Percentiles rank a stretch among this genome's conserved stretches.
Evolutionary conservation across 2,888 invertebrate species (phyloP).

Genomic region (Rutpela maculata): DNA sequence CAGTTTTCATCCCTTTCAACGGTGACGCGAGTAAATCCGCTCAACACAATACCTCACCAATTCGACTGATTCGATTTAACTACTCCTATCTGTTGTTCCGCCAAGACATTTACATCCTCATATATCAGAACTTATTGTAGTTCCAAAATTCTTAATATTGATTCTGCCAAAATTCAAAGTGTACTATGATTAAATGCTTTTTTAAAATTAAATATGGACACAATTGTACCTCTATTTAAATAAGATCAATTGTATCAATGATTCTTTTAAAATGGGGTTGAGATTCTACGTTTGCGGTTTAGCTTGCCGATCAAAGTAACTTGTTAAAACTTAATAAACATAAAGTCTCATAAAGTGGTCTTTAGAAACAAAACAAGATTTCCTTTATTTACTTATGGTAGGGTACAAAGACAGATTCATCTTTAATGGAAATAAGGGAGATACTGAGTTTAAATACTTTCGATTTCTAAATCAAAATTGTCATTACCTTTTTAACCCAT

Average conservation of each 20-base stretch:
- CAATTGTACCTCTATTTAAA: neutral
- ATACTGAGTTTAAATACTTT: neutral
- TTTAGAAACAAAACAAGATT: neutral
- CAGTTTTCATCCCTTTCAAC: no score
- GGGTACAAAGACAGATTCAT: neutral
- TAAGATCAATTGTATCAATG: neutral
- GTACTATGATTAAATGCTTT: neutral
- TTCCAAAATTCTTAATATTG: neutral
- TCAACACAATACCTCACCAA: no score
- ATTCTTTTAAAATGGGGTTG: neutral
- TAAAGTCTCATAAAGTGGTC: neutral
- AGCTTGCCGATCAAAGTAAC: neutral
- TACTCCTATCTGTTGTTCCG: no score
- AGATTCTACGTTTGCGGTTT: neutral
- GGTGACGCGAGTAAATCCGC: no score
- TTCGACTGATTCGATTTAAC: no score
- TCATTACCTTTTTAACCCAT: conserved; percentile 13
- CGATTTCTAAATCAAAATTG: neutral
- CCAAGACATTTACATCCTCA: no score
- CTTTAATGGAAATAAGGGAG: neutral
- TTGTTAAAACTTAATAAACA: neutral
- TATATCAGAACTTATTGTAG: no score
- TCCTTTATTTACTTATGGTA: neutral
- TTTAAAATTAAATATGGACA: neutral
- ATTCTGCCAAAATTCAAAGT: neutral